Base-by-base conservation (phyloP, 2,888 invertebrate genomes). In the Scotopteryx bipunctaria region DNA sequence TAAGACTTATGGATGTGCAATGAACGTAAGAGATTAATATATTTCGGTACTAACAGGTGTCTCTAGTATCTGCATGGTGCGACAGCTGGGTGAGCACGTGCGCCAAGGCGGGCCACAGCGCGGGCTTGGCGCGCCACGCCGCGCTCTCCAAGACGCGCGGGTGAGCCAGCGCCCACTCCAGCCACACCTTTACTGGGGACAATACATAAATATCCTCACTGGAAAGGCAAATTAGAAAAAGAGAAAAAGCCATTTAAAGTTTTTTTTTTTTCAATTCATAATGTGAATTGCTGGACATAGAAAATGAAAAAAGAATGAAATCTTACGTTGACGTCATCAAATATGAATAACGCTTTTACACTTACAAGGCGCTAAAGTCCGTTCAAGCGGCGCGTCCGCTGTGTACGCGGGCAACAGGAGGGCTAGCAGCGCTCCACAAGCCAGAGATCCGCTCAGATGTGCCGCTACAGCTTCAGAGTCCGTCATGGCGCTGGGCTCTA, bases 51-150 rank as follows among this genome's bases (percentile, higher is more conserved):
- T 85, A 76, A 94, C 83, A 78, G 0, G 67, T 65, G 44, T 68
- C 57, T 1, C 59, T 49, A 76, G 55, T 59, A 0, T 53, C 53
- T 2, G 53, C 19, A 51, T 9, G 21, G 13, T 8, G 82, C 45
- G 93, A 93, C 37, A 95, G 86, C 56, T 91, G 91, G 79, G 94
- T 95, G 62, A 96, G 86, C n/a, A 95, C 81, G 76, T 94, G 94
- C 66, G 95, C 95, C 41, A 96, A 86, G 72, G 95, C 94, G 5
- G 94, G 94, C 96, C 96, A 96, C 70, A 96, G 93, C 78, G 94
- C 94, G 33, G 93, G 90, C 40, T 92, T 86, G 52, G 91, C 88
- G 36, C 86, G 86, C 72, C 93, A 93, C 59, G 92, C 92, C 29
- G 81, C 72, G 57, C 91, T 86, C 49, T 84, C 79, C 55, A 93